Base-by-base conservation (phyloP, 2,888 invertebrate genomes). In the Venusia cambrica region DNA sequence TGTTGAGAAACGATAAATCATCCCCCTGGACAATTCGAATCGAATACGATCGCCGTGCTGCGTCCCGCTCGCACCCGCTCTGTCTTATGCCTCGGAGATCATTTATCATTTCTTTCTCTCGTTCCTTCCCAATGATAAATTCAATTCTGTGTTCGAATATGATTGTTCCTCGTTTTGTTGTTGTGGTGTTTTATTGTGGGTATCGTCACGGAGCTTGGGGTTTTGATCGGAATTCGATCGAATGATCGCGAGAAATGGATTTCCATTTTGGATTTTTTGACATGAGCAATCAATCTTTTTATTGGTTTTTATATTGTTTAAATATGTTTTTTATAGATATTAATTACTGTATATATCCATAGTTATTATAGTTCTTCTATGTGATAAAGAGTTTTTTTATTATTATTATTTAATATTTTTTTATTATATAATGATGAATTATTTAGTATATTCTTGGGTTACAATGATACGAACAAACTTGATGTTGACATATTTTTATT, bases 1-100 rank as follows among this genome's bases (percentile, higher is more conserved):
- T 75, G 85, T 85, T 77, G 80, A 84, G 84, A 83, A 83, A 71
- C 83, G 70, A 87, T 87, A 84, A 84, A 87, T 87, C 85, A 87
- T 84, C 77, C 73, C 74, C 54, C 68, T 69, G 68, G 77, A 79
- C 78, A 73, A 74, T 74, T 73, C 72, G 79, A 70, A 62, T 73
- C 73, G 70, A 69, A 69, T 70, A 54, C 48, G 60, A 43, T 35
- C 38, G 38, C 30, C 25, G 34, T 51, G 54, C 57, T 43, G 68
- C 53, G 52, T 80, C 83, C 60, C 75, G 48, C 79, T 85, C 73
- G 54, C 78, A 66, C 85, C 51, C 67, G 57, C 39, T 47, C 48
- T 44, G 48, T 42, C 59, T 60, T 62, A 65, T 61, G 60, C 58
- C 53, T 56, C 51, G 57, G 49, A 56, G 71, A 79, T 84, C 83